phyloP scores from a whole-genome alignment of 2,113 vertebrate species.

The Muscicapa adusta region DNA sequence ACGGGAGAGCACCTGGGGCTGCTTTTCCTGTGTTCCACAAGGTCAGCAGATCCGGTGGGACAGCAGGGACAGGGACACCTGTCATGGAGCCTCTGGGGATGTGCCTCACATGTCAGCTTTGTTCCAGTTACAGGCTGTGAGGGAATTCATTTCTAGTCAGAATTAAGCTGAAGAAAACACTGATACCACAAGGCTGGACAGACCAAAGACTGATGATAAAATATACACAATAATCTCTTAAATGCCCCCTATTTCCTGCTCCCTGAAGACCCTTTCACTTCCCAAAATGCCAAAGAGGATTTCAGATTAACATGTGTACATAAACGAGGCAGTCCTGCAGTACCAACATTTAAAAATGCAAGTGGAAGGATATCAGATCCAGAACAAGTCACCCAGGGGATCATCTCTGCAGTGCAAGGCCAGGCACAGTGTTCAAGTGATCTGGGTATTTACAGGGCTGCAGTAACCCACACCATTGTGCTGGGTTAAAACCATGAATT shows the following conservation, averaged over 20 bases:
- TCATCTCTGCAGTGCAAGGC: not conserved
- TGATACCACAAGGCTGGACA: not conserved
- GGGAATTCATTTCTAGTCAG: not conserved
- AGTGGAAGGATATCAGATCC: not conserved
- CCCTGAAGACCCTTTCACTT: not conserved
- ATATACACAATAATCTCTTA: not conserved
- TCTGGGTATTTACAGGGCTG: not conserved
- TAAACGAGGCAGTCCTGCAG: not conserved
- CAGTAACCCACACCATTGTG: not conserved
- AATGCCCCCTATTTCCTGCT: not conserved
- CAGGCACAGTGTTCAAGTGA: not conserved
- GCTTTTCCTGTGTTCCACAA: not conserved
- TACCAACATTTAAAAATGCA: not conserved
- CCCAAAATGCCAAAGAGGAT: not conserved
- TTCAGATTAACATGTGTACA: not conserved
- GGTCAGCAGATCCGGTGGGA: not conserved
- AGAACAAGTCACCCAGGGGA: not conserved
- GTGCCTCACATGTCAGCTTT: not conserved
- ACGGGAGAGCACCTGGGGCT: not conserved
- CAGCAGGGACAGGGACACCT: not conserved
- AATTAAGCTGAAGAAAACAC: not conserved
- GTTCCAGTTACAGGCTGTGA: accelerated
- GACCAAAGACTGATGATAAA: not conserved
- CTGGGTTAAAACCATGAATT: not conserved
- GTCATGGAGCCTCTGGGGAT: not conserved